Evolutionary conservation across 2,888 invertebrate genomes (phyloP), one percentile per base, ranked within the genome.

Genomic region (Acanthosepion esculentum): DNA sequence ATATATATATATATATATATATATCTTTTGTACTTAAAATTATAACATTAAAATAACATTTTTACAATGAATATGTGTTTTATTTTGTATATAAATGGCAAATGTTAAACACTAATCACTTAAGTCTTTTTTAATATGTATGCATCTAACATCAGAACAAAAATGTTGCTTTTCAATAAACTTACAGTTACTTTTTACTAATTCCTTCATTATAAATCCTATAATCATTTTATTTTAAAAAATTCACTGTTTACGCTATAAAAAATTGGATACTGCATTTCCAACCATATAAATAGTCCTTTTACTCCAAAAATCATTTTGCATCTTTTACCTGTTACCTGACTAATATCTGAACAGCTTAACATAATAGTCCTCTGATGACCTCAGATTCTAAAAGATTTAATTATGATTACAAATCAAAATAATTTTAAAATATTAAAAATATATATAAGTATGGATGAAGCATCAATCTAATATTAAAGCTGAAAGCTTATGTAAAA

Each of bases 41-140:
- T n/a, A n/a, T 78, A n/a, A 78, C n/a, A 78, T 78, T 78, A 78
- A 78, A n/a, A 78, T 78, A 59, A 59, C 59, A 78, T 78, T 78
- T 78, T 33, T 78, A 78, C n/a, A 78, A 78, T 7, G 78, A 78
- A 78, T 78, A 78, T 78, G n/a, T n/a, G n/a, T 78, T 78, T n/a
- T 78, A 78, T 78, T 78, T 78, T n/a, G 4, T 78, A n/a, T 78
- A 2, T 15, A 78, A 78, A 78, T 78, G n/a, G 10, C 10, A 78
- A 78, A 78, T 78, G n/a, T n/a, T 78, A 33, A n/a, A 33, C n/a
- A 78, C 15, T 78, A n/a, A 78, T 78, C 12, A 59, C 59, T 23
- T 20, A 23, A 23, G 1, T 41, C 23, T 41, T 92, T 41, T 41
- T 29, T 18, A 48, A 48, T 92, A 48, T 92, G 92, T 92, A 48